Evolutionary conservation across 2,113 vertebrate genomes (phyloP).

Genomic region (Synodontis membranacea): DNA sequence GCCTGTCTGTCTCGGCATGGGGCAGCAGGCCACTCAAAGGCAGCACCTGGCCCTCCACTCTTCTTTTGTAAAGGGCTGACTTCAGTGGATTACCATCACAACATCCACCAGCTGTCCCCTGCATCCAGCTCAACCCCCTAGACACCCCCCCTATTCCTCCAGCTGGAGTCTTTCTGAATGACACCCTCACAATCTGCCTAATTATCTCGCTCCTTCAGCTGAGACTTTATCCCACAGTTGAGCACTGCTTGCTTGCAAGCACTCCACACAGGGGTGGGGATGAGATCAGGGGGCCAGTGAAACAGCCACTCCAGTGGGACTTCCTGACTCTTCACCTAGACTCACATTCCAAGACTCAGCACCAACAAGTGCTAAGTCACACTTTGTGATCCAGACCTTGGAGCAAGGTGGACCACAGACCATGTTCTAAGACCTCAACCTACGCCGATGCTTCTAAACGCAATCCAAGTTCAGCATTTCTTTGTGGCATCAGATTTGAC

Average conservation of each 20-base stretch:
- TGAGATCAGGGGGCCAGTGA: slow-evolving; percentile 53
- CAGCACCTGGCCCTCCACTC: slow-evolving; percentile 78
- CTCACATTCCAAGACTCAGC: slow-evolving; percentile 58
- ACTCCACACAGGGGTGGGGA: slow-evolving; percentile 59
- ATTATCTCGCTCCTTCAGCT: slow-evolving; percentile 72
- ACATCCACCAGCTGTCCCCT: slow-evolving; percentile 82
- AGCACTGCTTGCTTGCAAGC: slow-evolving; percentile 50
- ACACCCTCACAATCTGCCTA: slow-evolving; percentile 79
- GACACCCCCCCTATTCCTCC: slow-evolving; percentile 66
- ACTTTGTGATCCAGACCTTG: not conserved
- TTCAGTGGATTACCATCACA: slow-evolving; percentile 83
- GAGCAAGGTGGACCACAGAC: not conserved
- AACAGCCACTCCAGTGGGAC: slow-evolving; percentile 60
- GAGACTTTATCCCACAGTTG: slow-evolving; percentile 55
- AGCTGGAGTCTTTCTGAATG: slow-evolving; percentile 77
- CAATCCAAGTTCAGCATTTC: not conserved
- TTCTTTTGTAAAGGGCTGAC: slow-evolving; percentile 77
- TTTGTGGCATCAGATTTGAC: not conserved
- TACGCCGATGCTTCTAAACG: not conserved
- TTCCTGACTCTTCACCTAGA: slow-evolving; percentile 70
- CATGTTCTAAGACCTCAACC: not conserved
- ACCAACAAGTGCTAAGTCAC: slow-evolving; percentile 67
- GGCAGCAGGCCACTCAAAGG: slow-evolving; percentile 76
- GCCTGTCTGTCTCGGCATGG: slow-evolving; percentile 76
- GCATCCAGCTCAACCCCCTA: slow-evolving; percentile 47